Evolutionary conservation across 2,888 invertebrate genomes (phyloP), one percentile per base, ranked within the genome.

Genomic region (Chrysolina haemoptera): DNA sequence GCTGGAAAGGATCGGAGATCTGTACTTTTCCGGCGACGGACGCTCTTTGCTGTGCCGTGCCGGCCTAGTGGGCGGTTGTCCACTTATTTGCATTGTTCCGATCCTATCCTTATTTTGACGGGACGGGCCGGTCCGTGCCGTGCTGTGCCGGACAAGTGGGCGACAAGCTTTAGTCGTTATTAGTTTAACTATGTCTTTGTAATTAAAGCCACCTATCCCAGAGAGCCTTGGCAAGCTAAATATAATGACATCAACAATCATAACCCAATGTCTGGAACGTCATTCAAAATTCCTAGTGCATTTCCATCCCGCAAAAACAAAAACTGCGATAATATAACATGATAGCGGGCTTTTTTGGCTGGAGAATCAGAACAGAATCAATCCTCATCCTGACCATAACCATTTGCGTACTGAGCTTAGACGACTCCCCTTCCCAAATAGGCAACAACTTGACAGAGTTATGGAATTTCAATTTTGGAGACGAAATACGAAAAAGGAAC

Each of bases 331-430:
- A 43, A 6, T 48, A 59, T 66, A 55, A 62, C 55, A 74, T 74
- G 70, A 70, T 70, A 22, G 46, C 53, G 14, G 67, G 63, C 62
- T 43, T 62, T 35, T 22, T 71, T 0, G 10, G 18, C 11, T 41
- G 68, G 6, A 68, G 69, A 68, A 74, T 41, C 16, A 63, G 68
- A 62, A 50, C 65, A 9, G 71, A 75, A 69, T 64, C 68, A 10
- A 65, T 71, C 62, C 22, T 68, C 10, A 65, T 71, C 48, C 71
- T 75, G 18, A 35, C 59, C 20, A 62, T 71, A 14, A 71, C 74
- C 9, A 65, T 75, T 27, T 59, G 63, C 53, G 40, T 62, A 14
- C 59, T 75, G 11, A 71, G 71, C 40, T 62, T 35, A 5, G 71
- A 71, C 48, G 18, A 65, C 9, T 64, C 68, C 10, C 66, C 64